Evolutionary conservation across 1,140 invertebrate genomes (phyloP), one percentile per base, ranked within the genome.

Genomic region (Papilio machaon): DNA sequence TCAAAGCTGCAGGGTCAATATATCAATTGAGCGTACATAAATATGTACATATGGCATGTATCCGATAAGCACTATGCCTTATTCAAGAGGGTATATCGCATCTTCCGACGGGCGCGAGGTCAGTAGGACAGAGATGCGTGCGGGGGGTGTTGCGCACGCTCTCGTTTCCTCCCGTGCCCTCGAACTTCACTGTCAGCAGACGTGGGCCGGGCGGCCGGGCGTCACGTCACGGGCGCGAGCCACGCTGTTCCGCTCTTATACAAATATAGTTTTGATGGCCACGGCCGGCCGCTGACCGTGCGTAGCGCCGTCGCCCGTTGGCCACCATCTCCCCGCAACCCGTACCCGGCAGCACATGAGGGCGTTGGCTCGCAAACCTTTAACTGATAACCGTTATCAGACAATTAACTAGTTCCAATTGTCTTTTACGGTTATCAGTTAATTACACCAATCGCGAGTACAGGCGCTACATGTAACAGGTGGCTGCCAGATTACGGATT

Each of bases 261-360:
- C 15, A 52, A 52, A 84, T 86, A 89, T 89, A 89, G 85, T 74
- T 30, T 74, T 82, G 85, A 85, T 80, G 87, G 86, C 87, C 88
- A 88, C 76, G 86, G 83, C 76, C 83, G 83, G 84, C 76, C 81
- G 83, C 23, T 73, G 82, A 73, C 73, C 73, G 73, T 4, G 73
- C 64, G 17, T n/a, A 13, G 17, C 17, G 23, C 1, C 2, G 3
- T 17, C n/a, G n/a, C 38, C 38, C n/a, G n/a, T 8, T 23, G 13
- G 60, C 19, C 60, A 64, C 2, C n/a, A 64, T 9, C 23, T 9
- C 60, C 38, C 6, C 60, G 60, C 60, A 6, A 13, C 38, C 6
- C 47, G 74, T 6, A 46, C 46, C 38, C 13, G 19, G n/a, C 60
- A 52, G 49, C 49, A 38, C 38, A 38, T 3, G 38, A 2, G 38